Evolutionary conservation across 2,888 invertebrate species (phyloP), one percentile per base, ranked within the genome.

Genomic region (Drosophila borealis): DNA sequence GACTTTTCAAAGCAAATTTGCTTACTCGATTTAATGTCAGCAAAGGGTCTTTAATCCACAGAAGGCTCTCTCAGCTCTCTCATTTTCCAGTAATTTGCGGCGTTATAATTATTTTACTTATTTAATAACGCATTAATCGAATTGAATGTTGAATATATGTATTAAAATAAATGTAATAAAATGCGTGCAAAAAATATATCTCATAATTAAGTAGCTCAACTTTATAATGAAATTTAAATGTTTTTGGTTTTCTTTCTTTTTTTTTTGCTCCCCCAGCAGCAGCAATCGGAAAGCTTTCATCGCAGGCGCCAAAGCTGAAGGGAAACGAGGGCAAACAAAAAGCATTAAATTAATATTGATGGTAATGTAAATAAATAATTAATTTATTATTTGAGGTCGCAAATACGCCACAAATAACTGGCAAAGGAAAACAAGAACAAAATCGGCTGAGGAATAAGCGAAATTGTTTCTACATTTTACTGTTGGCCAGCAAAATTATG

Each of bases 401-500:
- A 19, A 33, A 42, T 13, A 42, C 6, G 17, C 14, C 14, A 13
- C 29, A 29, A 42, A 41, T n/a, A 41, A 25, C 13, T 4, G 19
- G 17, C 34, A 37, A 13, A 37, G 29, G 8, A 11, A 8, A 17
- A 13, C 14, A 46, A 19, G 14, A 33, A 46, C 29, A 42, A 64
- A n/a, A 41, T 51, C 8, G 50, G 29, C 29, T 8, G 29, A 29
- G 13, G 51, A 41, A 13, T 21, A 21, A 25, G 14, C 14, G 17
- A 5, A 5, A 37, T 36, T 45, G 36, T 57, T 25, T 2, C 4
- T 19, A 19, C 11, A 10, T 45, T 49, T 54, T 67, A 25, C 53
- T 51, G 42, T 49, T 64, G 39, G 55, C 37, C 53, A 25, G 45
- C 49, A 53, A 70, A 78, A 84, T 78, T 84, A 87, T 87, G 79